A percentile compares a stretch with the other conserved stretches of the same genome.
phyloP scores from a whole-genome alignment of 37 sponge, comb jelly and placozoan genomes.

The Agelas oroides region DNA sequence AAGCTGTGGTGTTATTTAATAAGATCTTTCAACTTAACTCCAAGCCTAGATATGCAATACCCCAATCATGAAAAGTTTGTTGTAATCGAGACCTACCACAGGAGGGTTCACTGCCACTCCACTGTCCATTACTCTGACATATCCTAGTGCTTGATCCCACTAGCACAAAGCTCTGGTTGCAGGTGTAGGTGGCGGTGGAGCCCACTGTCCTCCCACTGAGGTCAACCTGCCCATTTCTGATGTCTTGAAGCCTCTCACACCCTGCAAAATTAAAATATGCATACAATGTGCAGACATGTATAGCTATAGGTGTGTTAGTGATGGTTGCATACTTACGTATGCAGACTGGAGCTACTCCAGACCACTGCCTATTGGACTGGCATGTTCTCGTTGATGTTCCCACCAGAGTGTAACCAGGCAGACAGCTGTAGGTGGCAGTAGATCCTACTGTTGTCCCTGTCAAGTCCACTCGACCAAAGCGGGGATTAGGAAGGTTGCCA shows the following conservation, averaged over 20 bases:
- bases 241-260: too few species aligned
- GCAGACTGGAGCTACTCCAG: constrained; percentile 42
- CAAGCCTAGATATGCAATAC: too few species aligned
- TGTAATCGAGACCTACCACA: too few species aligned
- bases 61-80: too few species aligned
- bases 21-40: too few species aligned
- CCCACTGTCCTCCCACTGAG: constrained; percentile 24
- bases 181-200: constrained; percentile 32
- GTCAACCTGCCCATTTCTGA: constrained; percentile 26
- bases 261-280: constrained; percentile 24
- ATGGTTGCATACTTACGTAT: constrained; percentile 22
- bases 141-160: constrained; percentile 31
- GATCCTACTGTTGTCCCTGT: constrained; percentile 34
- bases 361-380: constrained; percentile 50
- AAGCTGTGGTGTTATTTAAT: too few species aligned
- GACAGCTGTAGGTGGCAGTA: constrained; percentile 51
- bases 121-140: constrained; percentile 37
- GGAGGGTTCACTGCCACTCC: constrained; percentile 41
- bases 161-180: constrained; percentile 38
- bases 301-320: too few species aligned
- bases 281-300: constrained; percentile 33
- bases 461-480: constrained; percentile 30
- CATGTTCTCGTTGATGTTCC: constrained; percentile 30
- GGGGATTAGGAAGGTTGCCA: constrained; percentile 28
- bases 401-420: background rate